Base-by-base conservation (phyloP, 2,888 invertebrate genomes). In the Serripes groenlandicus region DNA sequence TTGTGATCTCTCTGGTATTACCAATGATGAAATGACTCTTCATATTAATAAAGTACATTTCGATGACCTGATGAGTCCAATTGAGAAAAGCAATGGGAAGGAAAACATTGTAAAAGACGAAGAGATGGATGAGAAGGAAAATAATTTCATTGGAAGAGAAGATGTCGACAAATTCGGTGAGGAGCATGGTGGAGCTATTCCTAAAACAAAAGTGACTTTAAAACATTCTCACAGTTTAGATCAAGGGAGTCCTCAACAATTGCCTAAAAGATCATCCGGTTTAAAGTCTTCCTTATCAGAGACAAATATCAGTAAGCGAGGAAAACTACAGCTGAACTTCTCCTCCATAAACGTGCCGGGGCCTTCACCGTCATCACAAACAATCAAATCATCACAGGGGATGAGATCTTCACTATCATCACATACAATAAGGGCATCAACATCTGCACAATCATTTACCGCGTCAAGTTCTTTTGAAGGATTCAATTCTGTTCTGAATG, bases 1-100 rank as follows among this genome's bases (percentile, higher is more conserved):
- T 94, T 98, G 97, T 94, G 97, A 97, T 94, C 96, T 97, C 81
- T 96, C 96, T 23, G 96, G 96, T 83, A 96, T 97, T 56, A 96
- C 97, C 15, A 96, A 97, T 30, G 96, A 97, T 15, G 97, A 97
- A 92, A 96, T 98, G 92, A 95, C 97, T 83, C 95, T 97, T 5
- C 98, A 97, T 92, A 97, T 97, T 3, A 97, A 97, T 94, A 96
- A 96, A 88, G 97, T 97, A 18, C 98, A 98, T 95, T 95, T 97
- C 86, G 97, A 97, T 93, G 89, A 89, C 35, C 68, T 85, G 34
- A 95, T 97, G 70, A 97, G 97, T 62, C 97, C 97, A 37, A 83
- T 83, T n/a, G 84, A 80, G 58, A 86, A 82, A 23, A 54, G 68
- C 49, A 76, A 75, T 69, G 70, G 78, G 49, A 54, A 58, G 9